These are phyloP conservation scores for Benthosema pterotum DNA, from an alignment of 2,797 vertebrate genomes.

Conservation along the genomic window DNA sequence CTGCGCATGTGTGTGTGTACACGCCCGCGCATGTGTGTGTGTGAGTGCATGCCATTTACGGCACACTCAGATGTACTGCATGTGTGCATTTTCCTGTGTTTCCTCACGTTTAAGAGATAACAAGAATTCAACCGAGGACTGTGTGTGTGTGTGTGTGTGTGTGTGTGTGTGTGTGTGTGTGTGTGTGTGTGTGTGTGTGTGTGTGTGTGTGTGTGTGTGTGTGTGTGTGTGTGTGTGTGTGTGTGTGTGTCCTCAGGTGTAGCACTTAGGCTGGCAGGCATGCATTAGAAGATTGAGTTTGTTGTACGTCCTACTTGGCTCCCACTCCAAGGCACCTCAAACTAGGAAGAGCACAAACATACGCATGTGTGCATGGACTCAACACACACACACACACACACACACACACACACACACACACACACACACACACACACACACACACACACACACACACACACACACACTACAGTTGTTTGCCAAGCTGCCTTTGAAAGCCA, in stretches of 20 bases:
- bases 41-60: constrained; percentile 39
- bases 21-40: constrained; percentile 15
- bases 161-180: too few relatives aligned
- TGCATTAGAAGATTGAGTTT: constrained; percentile 19
- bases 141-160: background rate
- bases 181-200: too few relatives aligned
- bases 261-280: too few relatives aligned
- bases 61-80: constrained; percentile 20
- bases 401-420: background rate
- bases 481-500: constrained; percentile 35
- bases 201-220: too few relatives aligned
- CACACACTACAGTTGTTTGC: constrained; percentile 33
- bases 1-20: too few relatives aligned
- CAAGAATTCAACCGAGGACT: constrained; percentile 19
- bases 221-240: too few relatives aligned
- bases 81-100: constrained; percentile 60
- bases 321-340: constrained; percentile 31
- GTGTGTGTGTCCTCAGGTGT: too few relatives aligned
- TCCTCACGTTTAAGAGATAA: constrained; percentile 56
- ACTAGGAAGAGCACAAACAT: constrained; percentile 27
- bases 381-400: constrained; percentile 28
- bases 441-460: background rate
- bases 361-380: too few relatives aligned
- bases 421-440: background rate
- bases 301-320: constrained; percentile 40